phyloP scores from a whole-genome alignment of 64 coral and sea anemone species.

The Astreopora myriophthalma region DNA sequence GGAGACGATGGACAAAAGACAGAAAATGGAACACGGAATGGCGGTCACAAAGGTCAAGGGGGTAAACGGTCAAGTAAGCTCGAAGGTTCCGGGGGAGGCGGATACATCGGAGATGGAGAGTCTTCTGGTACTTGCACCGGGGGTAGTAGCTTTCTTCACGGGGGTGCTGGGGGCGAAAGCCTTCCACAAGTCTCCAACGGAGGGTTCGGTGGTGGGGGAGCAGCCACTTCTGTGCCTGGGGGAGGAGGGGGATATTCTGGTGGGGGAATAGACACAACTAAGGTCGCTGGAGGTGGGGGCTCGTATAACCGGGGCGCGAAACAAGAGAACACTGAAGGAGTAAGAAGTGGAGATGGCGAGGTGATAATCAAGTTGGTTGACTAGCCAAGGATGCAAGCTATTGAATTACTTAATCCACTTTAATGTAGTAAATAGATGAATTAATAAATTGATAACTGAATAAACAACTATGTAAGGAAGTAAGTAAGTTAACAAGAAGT shows the following conservation, averaged over 20 bases:
- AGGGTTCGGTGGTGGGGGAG: conserved; percentile 78
- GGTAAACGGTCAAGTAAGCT: background rate
- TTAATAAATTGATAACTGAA: no score
- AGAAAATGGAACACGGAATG: conserved; percentile 71
- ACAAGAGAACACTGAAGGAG: conserved; percentile 45
- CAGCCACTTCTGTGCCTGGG: conserved; percentile 43
- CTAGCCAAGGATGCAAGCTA: background rate
- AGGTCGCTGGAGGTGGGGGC: conserved; percentile 74
- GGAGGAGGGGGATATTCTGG: conserved; percentile 92
- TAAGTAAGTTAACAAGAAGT: no score
- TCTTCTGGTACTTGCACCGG: background rate
- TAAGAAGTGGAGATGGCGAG: conserved; percentile 58
- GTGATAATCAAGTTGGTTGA: conserved; percentile 48
- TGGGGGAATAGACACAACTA: conserved; percentile 59
- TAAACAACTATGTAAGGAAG: no score
- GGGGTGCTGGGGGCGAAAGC: conserved; percentile 44
- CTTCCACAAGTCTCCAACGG: background rate
- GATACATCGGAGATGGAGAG: conserved; percentile 33
- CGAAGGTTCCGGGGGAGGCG: conserved; percentile 37
- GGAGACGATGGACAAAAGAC: conserved; percentile 72
- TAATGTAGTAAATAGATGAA: no score
- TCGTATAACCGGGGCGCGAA: conserved; percentile 67
- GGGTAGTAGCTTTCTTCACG: conserved; percentile 66
- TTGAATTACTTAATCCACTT: no score
- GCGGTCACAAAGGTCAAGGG: conserved; percentile 45